Evolutionary conservation across 1,140 invertebrate species (phyloP).

Genomic region (Leptinotarsa undecemlineata): DNA sequence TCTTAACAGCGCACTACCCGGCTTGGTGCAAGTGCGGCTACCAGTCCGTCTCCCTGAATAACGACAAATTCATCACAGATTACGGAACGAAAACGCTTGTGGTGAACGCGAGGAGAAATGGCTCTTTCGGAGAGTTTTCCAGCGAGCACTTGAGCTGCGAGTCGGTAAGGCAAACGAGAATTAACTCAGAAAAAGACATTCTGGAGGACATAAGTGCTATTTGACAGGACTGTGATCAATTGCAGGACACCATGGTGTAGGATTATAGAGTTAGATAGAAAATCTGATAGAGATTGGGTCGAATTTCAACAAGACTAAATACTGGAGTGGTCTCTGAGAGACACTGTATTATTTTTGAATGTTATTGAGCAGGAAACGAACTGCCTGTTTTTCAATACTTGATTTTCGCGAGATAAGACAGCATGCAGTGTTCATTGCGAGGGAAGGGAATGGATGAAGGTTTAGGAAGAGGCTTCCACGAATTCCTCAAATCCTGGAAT

Average conservation of each 20-base stretch:
- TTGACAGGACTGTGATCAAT: slow-evolving; percentile 53
- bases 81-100: slow-evolving; percentile 67
- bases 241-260: slow-evolving; percentile 54
- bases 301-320: not conserved
- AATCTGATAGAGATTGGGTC: not conserved
- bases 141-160: slow-evolving; percentile 70
- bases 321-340: not conserved
- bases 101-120: slow-evolving; percentile 65
- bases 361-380: no score
- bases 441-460: no score
- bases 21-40: slow-evolving; percentile 69
- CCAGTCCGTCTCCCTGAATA: slow-evolving; percentile 62
- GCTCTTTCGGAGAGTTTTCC: slow-evolving; percentile 68
- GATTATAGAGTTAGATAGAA: not conserved
- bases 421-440: no score
- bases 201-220: slow-evolving; percentile 53
- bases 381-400: no score
- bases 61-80: slow-evolving; percentile 65
- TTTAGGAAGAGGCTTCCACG: no score
- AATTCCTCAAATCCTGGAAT: no score
- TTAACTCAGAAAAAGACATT: slow-evolving; percentile 56
- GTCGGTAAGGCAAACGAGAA: slow-evolving; percentile 60
- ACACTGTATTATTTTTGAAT: no score
- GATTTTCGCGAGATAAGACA: no score
- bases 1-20: slow-evolving; percentile 77